Base-by-base conservation (phyloP, 2,113 vertebrate species). In the Gnathonemus echidnorhynchus region DNA sequence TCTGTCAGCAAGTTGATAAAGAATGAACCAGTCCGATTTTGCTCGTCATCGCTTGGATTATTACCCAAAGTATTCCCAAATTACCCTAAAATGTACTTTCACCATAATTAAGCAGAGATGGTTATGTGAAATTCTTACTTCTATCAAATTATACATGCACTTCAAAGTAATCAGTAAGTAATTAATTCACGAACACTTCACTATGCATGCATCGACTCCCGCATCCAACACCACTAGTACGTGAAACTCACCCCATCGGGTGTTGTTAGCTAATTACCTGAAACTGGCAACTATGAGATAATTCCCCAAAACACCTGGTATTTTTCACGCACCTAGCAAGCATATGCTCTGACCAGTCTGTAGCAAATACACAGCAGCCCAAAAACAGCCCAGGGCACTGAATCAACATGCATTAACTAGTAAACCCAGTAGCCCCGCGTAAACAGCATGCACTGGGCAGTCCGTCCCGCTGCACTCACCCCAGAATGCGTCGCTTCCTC, bases 401-500 rank as follows among this genome's bases (percentile, higher is more conserved):
- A 35, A 53, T 87, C 46, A 31, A 24, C 48, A 35, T 17, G 45
- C 42, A 10, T 10, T 80, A 80, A 80, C 10, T 80, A 31, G 31
- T 39, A 80, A 80, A 80, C 74, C 24, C 83, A 48, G 42, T 24
- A 31, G 80, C 35, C 17, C 39, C 13, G 46, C 85, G 85, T 45
- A 56, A 84, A 89, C 88, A 83, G 19, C 89, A 17, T 66, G 70
- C 70, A 31, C 88, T 24, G 24, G 27, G 21, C 84, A 35, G 56
- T 45, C 84, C 31, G 15, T 42, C 24, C 52, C 17, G 42, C n/a
- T 31, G 27, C 48, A 88, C 89, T 87, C 31, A 90, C 89, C 89
- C 42, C 89, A 39, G 56, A 87, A 45, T 53, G 85, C 86, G 48
- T 39, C 89, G 89, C 66, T 31, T 90, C 62, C 62, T 88, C 86